phyloP scores from a whole-genome alignment of 2,888 invertebrate genomes.

The Rhopalosiphum nymphaeae region DNA sequence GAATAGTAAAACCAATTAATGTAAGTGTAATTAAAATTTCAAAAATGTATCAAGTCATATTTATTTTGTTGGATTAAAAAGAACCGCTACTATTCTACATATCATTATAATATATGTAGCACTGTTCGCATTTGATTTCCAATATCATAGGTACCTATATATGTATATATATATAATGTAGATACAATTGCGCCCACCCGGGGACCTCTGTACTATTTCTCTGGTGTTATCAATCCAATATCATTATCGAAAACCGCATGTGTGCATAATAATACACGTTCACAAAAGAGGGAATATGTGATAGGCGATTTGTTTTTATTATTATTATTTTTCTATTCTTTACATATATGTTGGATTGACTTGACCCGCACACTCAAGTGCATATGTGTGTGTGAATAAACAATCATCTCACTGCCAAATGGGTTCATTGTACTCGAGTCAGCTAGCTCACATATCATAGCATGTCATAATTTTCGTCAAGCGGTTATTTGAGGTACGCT shows the following conservation, averaged over 20 bases:
- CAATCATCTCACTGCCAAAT: slow-evolving; percentile 54
- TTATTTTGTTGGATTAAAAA: slow-evolving; percentile 19
- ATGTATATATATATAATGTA: background rate
- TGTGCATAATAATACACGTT: slow-evolving; percentile 38
- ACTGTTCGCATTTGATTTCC: slow-evolving; percentile 33
- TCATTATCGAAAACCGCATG: slow-evolving; percentile 57
- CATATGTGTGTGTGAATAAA: slow-evolving; percentile 57
- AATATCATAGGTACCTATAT: background rate
- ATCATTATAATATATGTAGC: background rate
- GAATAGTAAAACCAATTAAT: slow-evolving; percentile 52
- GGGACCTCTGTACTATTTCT: slow-evolving; percentile 30
- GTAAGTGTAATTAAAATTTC: slow-evolving; percentile 31
- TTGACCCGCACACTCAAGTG: slow-evolving; percentile 3
- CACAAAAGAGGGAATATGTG: slow-evolving; percentile 21
- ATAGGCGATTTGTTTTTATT: slow-evolving; percentile 42
- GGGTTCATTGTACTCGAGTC: slow-evolving; percentile 62
- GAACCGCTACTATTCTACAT: slow-evolving; percentile 40
- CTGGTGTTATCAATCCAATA: slow-evolving; percentile 31
- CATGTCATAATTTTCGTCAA: slow-evolving; percentile 37
- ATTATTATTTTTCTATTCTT: slow-evolving; percentile 45
- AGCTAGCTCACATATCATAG: slow-evolving; percentile 47
- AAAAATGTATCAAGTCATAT: background rate
- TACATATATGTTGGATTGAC: slow-evolving; percentile 41
- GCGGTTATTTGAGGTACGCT: background rate
- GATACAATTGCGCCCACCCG: background rate